Evolutionary conservation across 2,888 invertebrate species (phyloP), one percentile per base, ranked within the genome.

Genomic region (Synergus laeviventris): DNA sequence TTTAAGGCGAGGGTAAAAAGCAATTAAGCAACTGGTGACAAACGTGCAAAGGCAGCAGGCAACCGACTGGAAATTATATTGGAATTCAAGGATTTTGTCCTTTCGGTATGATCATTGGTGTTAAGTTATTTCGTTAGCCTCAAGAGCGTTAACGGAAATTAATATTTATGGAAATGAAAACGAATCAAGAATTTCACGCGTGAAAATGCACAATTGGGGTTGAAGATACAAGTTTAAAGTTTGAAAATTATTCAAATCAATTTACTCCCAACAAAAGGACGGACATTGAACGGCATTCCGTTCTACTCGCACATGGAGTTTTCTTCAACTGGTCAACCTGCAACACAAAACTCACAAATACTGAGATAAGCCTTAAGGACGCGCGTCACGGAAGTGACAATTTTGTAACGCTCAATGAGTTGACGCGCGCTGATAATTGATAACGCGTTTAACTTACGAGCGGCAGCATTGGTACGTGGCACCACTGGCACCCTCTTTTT

Each of bases 11-110:
- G 70, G 49, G 70, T 49, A 49, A 54, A 49, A 70, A 77, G 62
- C 82, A 81, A 85, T 85, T 85, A 84, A 76, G 74, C 81, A 79
- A 81, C 83, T 62, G 82, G 83, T 82, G 82, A 84, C 83, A 82
- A 80, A 62, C 61, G 49, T 79, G 61, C 54, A 64, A 42, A 78
- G 78, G 83, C 85, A 86, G 84, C 81, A 83, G 85, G 85, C 78
- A 77, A 84, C 79, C 86, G 85, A 75, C 80, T 80, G 79, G 73
- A 75, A 79, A 73, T 84, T 81, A 79, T 81, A 77, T 38, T 24
- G 66, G 81, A 78, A 80, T 81, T 78, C 74, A 54, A 79, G 78
- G 77, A 81, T 78, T 73, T 79, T 70, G 21, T 66, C 39, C 74
- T 42, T 73, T 60, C 64, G 39, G 31, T 74, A 74, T 60, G 54